A percentile compares a stretch with the other conserved stretches of the same genome.
phyloP scores from a whole-genome alignment of 1,140 invertebrate genomes.

The Zaprionus camerounensis region DNA sequence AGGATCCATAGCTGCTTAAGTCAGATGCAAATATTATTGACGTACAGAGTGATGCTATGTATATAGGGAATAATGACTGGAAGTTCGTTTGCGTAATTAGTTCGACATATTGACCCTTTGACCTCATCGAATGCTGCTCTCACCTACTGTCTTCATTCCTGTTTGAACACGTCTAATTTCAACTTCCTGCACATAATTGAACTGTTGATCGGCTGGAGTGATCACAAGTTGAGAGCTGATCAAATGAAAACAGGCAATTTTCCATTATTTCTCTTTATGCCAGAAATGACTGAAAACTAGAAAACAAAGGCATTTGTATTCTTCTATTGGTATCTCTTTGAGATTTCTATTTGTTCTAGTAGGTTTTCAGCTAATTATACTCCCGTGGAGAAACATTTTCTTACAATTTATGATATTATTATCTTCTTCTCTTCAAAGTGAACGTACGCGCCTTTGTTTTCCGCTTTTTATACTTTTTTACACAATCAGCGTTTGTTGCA shows the following conservation, averaged over 20 bases:
- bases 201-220: conserved; percentile 36
- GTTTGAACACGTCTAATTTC: conserved; percentile 44
- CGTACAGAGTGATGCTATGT: not conserved
- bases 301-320: no score
- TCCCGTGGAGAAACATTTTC: no score
- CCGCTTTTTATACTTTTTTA: no score
- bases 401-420: no score
- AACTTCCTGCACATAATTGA: conserved; percentile 55
- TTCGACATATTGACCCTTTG: conserved; percentile 29
- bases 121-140: not conserved
- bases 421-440: no score
- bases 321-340: no score
- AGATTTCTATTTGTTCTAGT: no score
- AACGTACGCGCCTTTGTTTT: no score
- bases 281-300: no score
- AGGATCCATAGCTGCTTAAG: not conserved
- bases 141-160: not conserved
- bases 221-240: conserved; percentile 42
- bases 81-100: not conserved
- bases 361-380: no score
- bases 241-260: conserved; percentile 7
- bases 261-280: not conserved
- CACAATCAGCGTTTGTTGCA: no score
- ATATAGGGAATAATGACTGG: not conserved
- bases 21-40: not conserved